Evolutionary conservation across 2,888 invertebrate genomes (phyloP).

Genomic region (Acrobasis suavella): DNA sequence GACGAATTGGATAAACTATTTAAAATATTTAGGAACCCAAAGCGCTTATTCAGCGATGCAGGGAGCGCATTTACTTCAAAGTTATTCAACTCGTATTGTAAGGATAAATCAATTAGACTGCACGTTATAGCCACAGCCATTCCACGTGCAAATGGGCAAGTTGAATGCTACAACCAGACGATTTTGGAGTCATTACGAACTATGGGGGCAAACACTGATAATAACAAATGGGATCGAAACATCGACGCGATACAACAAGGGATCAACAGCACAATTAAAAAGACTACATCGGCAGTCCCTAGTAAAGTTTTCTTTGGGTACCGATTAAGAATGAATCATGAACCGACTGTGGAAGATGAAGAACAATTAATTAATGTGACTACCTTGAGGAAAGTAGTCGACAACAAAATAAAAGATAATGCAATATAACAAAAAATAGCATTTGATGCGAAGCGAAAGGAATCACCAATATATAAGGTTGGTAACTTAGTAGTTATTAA

Average conservation of each 20-base stretch:
- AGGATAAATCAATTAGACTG: constrained; percentile 15
- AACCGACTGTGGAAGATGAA: constrained; percentile 16
- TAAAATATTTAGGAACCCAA: constrained; percentile 33
- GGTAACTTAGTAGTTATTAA: constrained; percentile 31
- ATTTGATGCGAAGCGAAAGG: constrained; percentile 19
- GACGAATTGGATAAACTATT: constrained; percentile 30
- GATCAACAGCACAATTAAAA: constrained; percentile 17
- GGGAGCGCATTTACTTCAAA: constrained; percentile 26
- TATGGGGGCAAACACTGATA: constrained; percentile 23
- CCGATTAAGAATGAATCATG: constrained; percentile 9
- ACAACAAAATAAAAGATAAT: constrained; percentile 13
- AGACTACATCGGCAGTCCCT: constrained; percentile 22
- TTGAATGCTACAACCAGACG: constrained; percentile 24
- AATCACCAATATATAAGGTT: constrained; percentile 22
- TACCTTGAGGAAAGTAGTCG: constrained; percentile 18
- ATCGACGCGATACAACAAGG: constrained; percentile 15
- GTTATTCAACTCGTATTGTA: constrained; percentile 20
- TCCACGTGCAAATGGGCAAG: constrained; percentile 26
- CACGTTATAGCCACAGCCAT: constrained; percentile 23
- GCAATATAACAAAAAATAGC: constrained; percentile 21
- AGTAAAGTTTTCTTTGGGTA: constrained; percentile 22
- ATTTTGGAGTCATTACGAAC: constrained; percentile 18
- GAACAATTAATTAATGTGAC: constrained; percentile 22
- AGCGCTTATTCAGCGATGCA: constrained; percentile 29
- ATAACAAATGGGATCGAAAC: constrained; percentile 18